Evolutionary conservation across 1,140 invertebrate genomes (phyloP).

Genomic region (Apis florea): DNA sequence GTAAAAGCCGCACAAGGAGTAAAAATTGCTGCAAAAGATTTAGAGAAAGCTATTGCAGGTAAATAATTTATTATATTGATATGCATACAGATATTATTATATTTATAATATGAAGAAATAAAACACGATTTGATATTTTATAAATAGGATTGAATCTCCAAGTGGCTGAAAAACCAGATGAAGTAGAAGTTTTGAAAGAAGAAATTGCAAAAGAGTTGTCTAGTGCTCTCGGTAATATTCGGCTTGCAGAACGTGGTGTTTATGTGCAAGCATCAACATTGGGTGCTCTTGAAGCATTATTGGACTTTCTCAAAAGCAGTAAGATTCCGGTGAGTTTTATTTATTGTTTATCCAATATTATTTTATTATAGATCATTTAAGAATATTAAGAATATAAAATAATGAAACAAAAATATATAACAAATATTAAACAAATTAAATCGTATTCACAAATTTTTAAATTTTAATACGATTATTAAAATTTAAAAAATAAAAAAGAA

Average conservation of each 20-base stretch:
- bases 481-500: background rate
- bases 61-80: conserved; percentile 59
- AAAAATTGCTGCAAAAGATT: conserved; percentile 98
- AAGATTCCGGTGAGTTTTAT: conserved; percentile 94
- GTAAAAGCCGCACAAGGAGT: conserved; percentile 98
- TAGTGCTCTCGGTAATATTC: conserved; percentile 94
- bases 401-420: background rate
- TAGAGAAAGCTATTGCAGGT: conserved; percentile 98
- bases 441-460: background rate
- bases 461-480: too few relatives aligned
- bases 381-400: background rate
- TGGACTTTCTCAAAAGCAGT: conserved; percentile 96
- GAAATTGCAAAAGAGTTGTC: conserved; percentile 91
- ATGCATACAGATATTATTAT: background rate
- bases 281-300: conserved; percentile 97
- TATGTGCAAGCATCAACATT: conserved; percentile 99
- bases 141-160: conserved; percentile 88
- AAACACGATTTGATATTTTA: background rate
- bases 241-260: conserved; percentile 94
- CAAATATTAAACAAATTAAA: background rate
- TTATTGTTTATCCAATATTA: background rate
- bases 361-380: background rate
- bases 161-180: conserved; percentile 95
- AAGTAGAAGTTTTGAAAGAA: conserved; percentile 91
- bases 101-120: background rate